Evolutionary conservation across 2,797 vertebrate genomes (phyloP), one percentile per base, ranked within the genome.

Genomic region (Peromyscus eremicus): DNA sequence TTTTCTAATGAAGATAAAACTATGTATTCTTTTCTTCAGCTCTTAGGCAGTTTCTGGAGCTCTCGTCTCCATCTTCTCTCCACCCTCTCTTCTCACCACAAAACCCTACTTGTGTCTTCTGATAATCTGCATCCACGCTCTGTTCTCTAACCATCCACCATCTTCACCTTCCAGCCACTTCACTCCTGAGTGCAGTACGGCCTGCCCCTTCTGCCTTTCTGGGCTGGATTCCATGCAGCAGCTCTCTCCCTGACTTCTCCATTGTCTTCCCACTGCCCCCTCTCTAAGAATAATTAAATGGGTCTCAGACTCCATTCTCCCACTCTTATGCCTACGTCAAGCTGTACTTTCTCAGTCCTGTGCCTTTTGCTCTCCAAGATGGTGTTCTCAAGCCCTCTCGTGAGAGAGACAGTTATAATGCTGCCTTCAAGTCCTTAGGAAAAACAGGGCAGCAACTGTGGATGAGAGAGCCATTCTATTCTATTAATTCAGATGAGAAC

Each of bases 1-100:
- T 55, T 71, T 90, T 97, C 73, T 97, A 97, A 97, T 75, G 92
- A 97, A 98, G 95, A 87, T 98, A 97, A 92, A 97, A 97, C 71
- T 95, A n/a, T 46, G 85, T 71, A 80, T 64, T 98, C 93, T 97
- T 95, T 89, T 83, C 91, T 96, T 96, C 81, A 87, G 79, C 94
- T 84, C 88, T 66, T 27, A 91, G 86, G 80, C 91, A 88, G 79
- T 91, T 97, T 92, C 89, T 95, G 89, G 32, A 71, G 40, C 23
- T 96, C 57, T 93, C 84, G 43, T 75, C 96, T 98, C 43, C 94
- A 94, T 94, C 57, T 88, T 66, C 43, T 34, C 97, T 93, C 82
- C 97, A 96, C 83, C 57, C 95, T 92, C n/a, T 96, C 90, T 81
- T 95, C 96, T 98, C 92, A 97, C 89, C 97, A 71, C 94, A 95